Conservation (phyloP, 2,888 invertebrate genomes). For the Apotomis capreana region DNA sequence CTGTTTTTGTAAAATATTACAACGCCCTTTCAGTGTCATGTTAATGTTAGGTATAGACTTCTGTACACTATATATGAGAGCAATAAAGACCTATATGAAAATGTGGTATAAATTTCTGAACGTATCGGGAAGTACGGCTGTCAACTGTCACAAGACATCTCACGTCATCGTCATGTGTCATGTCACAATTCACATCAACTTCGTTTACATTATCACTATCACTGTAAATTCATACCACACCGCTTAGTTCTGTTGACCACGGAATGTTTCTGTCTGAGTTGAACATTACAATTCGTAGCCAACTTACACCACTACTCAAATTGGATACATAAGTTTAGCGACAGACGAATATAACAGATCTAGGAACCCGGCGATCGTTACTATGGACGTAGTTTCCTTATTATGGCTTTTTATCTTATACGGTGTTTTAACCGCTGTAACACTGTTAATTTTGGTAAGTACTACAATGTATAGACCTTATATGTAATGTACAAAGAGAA, state of each 20-base stretch:
- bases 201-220: neutral
- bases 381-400: conserved; percentile 54
- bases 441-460: conserved; percentile 59
- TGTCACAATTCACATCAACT: neutral
- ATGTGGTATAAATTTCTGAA: no score
- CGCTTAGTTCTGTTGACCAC: neutral
- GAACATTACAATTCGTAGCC: neutral
- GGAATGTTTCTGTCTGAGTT: conserved; percentile 1
- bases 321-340: neutral
- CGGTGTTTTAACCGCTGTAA: conserved; percentile 48
- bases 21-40: no score
- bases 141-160: no score
- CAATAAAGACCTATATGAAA: no score
- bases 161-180: no score
- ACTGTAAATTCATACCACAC: neutral
- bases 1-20: no score
- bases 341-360: neutral
- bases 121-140: no score
- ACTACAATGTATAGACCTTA: conserved; percentile 27
- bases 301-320: neutral
- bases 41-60: no score
- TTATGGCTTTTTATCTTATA: conserved; percentile 53
- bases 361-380: neutral
- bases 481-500: conserved; percentile 7
- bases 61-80: no score